A percentile compares a stretch with the other conserved stretches of the same genome.
phyloP scores from a whole-genome alignment of 53 echinoderm and acorn worm species.

The Apostichopus leukothele region DNA sequence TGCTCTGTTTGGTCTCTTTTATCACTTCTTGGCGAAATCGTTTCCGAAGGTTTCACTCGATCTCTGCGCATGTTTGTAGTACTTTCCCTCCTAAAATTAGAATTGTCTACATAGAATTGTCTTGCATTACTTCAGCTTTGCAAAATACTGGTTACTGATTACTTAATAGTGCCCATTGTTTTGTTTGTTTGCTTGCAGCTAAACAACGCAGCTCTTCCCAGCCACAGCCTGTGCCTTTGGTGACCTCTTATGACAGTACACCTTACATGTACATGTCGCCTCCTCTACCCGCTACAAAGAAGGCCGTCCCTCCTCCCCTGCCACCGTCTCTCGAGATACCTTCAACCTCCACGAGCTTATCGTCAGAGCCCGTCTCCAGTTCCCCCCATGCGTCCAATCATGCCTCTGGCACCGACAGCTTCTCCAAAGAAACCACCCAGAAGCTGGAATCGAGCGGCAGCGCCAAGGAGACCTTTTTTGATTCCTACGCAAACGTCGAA shows the following conservation, averaged over 20 bases:
- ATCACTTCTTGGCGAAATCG: too few species aligned
- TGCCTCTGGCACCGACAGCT: not conserved
- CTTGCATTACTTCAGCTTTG: too few species aligned
- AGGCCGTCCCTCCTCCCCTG: not conserved
- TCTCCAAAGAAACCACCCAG: not conserved
- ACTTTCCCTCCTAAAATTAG: too few species aligned
- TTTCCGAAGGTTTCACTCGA: too few species aligned
- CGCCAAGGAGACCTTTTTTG: not conserved
- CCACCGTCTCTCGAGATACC: not conserved
- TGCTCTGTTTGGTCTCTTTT: too few species aligned
- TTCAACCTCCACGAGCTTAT: not conserved
- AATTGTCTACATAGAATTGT: too few species aligned
- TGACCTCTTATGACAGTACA: constrained; percentile 19
- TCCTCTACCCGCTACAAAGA: constrained; percentile 17
- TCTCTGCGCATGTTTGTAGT: too few species aligned
- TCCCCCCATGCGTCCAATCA: not conserved
- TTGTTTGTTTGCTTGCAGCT: not conserved
- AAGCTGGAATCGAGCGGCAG: not conserved
- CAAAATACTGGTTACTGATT: too few species aligned
- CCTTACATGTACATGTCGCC: constrained; percentile 51
- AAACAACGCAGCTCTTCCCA: constrained; percentile 22
- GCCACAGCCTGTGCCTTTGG: constrained; percentile 16
- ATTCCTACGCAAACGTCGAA: constrained; percentile 28
- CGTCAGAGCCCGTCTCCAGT: not conserved
- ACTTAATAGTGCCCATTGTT: too few species aligned